Evolutionary conservation across 1,140 invertebrate genomes (phyloP), one percentile per base, ranked within the genome.

Genomic region (Nautilus pompilius): DNA sequence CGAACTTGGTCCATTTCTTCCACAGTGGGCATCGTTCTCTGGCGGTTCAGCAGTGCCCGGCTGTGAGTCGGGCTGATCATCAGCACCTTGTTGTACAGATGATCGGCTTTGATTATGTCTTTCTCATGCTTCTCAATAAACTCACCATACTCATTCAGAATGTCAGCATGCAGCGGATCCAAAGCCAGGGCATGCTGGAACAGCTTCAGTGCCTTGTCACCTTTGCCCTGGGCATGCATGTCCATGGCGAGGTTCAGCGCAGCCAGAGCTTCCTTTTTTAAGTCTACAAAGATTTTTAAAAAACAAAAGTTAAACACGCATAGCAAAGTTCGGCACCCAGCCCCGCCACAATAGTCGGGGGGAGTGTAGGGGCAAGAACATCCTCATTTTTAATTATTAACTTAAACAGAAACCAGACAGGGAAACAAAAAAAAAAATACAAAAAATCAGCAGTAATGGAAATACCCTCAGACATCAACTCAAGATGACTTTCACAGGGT

Each of bases 111-210:
- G 1, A 97, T 87, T 26, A 97, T 84, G 83, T 98, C 92, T 32
- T 92, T 88, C 68, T 92, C 87, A 20, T 89, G 89, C 59, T 90
- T 87, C 82, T 98, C 95, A 28, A 97, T 80, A 82, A 96, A 96
- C 82, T 98, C 93, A 29, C 96, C 96, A 82, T 95, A 98, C 69
- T 91, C 88, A 71, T 92, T 93, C 13, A 99, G 82, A 53, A 98
- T 89, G 73, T 98, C 94, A 1, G 95, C 91, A 85, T 98, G 92
- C 68, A 90, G 88, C 0, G 96, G 95, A 20, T 93, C 91, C 26
- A 98, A 82, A 0, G 92, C 90, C 28, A 93, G 86, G 0, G 95
- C 95, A 83, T 98, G 94, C 81, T 82, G 89, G 75, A 95, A 93
- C 26, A 97, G 79, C 80, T 93, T 93, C 5, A 90, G 81, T 2